Evolutionary conservation across 2,113 vertebrate species (phyloP).

Genomic region (Pygathrix nemaeus): DNA sequence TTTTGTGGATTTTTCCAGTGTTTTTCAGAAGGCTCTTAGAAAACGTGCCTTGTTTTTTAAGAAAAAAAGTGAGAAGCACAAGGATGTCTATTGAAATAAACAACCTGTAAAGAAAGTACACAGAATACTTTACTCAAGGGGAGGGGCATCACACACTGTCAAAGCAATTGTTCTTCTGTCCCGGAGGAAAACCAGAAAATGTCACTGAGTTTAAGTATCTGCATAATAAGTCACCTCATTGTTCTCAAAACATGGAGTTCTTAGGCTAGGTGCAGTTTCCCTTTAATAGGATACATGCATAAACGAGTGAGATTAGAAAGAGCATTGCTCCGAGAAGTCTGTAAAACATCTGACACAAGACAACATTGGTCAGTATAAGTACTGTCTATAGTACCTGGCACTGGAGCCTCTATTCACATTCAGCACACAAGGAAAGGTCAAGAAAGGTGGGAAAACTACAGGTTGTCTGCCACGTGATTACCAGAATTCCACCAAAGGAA

Average conservation of each 20-base stretch:
- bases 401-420: not conserved
- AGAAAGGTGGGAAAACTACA: conserved; percentile 6
- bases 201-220: not conserved
- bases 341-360: not conserved
- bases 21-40: conserved; percentile 16
- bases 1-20: conserved; percentile 29
- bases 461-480: conserved; percentile 17
- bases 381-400: not conserved
- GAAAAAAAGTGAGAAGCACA: not conserved
- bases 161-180: not conserved
- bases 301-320: not conserved
- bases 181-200: not conserved
- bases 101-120: conserved; percentile 35
- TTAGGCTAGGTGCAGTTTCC: not conserved
- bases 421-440: not conserved
- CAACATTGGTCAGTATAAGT: not conserved
- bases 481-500: not conserved
- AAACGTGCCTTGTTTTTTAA: conserved; percentile 24
- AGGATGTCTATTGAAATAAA: not conserved
- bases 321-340: not conserved
- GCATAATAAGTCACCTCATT: not conserved
- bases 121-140: not conserved
- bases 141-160: not conserved
- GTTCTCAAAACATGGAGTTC: not conserved
- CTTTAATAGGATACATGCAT: not conserved